phyloP scores from a whole-genome alignment of 2,888 invertebrate genomes.

The Phalangium opilio region DNA sequence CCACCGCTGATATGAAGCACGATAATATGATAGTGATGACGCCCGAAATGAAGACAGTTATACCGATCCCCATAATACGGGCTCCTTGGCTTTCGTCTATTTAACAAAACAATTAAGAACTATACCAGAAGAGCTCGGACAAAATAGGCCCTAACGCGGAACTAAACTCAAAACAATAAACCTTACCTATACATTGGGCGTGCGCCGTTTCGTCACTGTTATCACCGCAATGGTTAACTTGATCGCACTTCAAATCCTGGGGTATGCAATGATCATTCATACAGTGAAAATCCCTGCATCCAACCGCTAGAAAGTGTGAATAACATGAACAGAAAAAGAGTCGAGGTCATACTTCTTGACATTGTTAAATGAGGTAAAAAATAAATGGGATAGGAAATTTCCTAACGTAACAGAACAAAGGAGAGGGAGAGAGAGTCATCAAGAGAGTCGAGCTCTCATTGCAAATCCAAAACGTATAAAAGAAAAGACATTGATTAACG shows the following conservation, averaged over 20 bases:
- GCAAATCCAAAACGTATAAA: too few relatives aligned
- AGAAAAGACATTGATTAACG: too few relatives aligned
- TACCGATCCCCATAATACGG: constrained; percentile 52
- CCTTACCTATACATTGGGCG: constrained; percentile 62
- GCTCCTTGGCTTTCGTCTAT: constrained; percentile 19
- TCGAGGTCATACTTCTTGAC: too few relatives aligned
- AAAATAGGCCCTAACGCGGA: not conserved
- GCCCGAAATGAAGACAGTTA: constrained; percentile 58
- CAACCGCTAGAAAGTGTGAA: constrained; percentile 8
- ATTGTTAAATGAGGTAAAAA: too few relatives aligned
- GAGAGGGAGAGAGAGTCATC: too few relatives aligned
- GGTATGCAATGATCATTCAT: constrained; percentile 81
- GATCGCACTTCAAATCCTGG: constrained; percentile 78
- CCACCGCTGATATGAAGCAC: constrained; percentile 50
- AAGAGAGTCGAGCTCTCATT: too few relatives aligned
- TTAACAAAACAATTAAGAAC: constrained; percentile 1
- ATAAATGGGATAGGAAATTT: too few relatives aligned
- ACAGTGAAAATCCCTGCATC: constrained; percentile 36
- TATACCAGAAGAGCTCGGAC: too few relatives aligned
- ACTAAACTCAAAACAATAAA: not conserved
- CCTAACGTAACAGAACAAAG: too few relatives aligned
- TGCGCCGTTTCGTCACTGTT: constrained; percentile 78
- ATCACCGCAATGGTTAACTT: constrained; percentile 83
- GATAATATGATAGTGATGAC: constrained; percentile 53
- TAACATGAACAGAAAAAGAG: not conserved